Evolutionary conservation across 2,797 vertebrate species (phyloP).

Genomic region (Bradypus variegatus): DNA sequence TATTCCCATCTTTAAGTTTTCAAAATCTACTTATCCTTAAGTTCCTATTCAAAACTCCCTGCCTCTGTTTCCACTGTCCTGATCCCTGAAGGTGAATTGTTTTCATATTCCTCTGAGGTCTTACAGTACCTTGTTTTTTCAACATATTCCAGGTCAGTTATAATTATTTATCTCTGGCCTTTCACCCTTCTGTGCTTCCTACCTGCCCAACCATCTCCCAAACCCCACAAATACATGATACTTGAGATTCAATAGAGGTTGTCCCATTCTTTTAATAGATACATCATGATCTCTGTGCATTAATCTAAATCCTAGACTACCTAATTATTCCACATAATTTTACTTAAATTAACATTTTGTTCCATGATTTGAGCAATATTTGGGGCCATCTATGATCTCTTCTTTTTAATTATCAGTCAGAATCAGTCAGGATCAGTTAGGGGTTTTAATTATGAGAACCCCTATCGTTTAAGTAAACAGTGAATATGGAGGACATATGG

Average conservation of each 20-base stretch:
- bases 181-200: neutral
- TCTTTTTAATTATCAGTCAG: neutral
- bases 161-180: neutral
- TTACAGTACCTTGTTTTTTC: neutral
- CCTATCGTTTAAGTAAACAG: neutral
- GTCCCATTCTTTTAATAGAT: neutral
- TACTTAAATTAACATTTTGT: neutral
- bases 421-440: neutral
- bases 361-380: neutral
- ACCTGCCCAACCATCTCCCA: neutral
- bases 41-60: neutral
- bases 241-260: neutral
- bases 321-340: neutral
- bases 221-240: neutral
- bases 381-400: neutral
- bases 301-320: neutral
- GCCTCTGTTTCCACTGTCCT: neutral
- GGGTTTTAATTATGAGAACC: neutral
- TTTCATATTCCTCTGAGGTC: neutral
- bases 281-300: neutral
- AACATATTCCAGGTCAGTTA: neutral
- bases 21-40: neutral
- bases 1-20: constrained; percentile 13
- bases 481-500: neutral
- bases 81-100: neutral